Percentiles rank a stretch among this genome's conserved stretches.
Conservation (phyloP, 2,797 vertebrate genomes). For the Morus bassanus region DNA sequence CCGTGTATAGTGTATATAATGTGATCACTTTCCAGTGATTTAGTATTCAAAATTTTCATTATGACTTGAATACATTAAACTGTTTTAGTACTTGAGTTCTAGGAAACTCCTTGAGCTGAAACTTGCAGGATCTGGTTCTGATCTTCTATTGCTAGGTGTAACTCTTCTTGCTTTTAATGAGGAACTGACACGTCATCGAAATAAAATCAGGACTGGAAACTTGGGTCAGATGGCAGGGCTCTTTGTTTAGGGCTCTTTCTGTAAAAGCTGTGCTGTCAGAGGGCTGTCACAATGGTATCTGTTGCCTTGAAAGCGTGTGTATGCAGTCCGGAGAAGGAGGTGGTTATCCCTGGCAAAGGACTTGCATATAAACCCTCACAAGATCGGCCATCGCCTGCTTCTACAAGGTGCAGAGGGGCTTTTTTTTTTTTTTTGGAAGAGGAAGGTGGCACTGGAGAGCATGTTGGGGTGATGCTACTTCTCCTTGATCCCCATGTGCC, state of each 20-base stretch:
- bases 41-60: not conserved
- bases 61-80: not conserved
- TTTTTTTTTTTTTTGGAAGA: no score
- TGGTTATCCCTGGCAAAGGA: not conserved
- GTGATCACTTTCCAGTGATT: not conserved
- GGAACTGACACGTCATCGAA: not conserved
- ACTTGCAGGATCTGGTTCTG: not conserved
- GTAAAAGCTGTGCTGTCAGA: not conserved
- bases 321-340: not conserved
- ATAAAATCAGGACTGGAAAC: not conserved
- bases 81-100: not conserved
- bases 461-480: rapidly evolving
- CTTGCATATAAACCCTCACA: not conserved
- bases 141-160: not conserved
- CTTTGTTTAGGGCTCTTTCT: not conserved
- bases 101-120: not conserved
- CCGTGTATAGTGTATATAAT: no score
- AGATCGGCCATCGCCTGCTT: not conserved
- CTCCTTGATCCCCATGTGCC: not conserved
- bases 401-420: not conserved
- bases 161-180: not conserved
- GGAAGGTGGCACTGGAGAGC: not conserved
- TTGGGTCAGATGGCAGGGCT: no score
- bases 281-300: rapidly evolving
- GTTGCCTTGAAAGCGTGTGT: rapidly evolving